phyloP scores from a whole-genome alignment of 2,113 vertebrate species.

The Orycteropus afer region DNA sequence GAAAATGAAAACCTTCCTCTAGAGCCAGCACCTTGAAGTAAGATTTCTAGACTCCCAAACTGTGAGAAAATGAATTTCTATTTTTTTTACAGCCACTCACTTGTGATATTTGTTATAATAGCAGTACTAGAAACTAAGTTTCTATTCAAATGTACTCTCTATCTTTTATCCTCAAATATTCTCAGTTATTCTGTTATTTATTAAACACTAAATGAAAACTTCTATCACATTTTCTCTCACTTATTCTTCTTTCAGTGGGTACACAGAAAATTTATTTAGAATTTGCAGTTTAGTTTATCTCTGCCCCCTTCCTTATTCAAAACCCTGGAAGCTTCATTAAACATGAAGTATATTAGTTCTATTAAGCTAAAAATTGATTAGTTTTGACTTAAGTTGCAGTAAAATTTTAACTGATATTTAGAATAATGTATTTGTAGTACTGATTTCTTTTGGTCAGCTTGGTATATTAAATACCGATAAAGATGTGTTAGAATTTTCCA shows the following conservation, averaged over 20 bases:
- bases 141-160: too few species aligned
- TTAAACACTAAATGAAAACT: not conserved
- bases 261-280: not conserved
- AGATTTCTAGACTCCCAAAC: too few species aligned
- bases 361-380: too few species aligned
- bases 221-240: not conserved
- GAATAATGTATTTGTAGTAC: not conserved
- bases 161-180: not conserved
- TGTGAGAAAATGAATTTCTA: too few species aligned
- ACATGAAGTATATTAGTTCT: not conserved
- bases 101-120: too few species aligned
- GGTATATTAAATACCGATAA: not conserved
- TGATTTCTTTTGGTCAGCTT: not conserved
- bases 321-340: not conserved
- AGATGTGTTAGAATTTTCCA: not conserved
- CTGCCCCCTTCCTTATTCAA: not conserved
- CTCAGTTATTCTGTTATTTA: not conserved
- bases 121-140: too few species aligned
- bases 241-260: not conserved
- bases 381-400: not conserved
- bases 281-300: not conserved
- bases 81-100: too few species aligned
- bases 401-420: not conserved
- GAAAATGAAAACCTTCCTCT: too few species aligned
- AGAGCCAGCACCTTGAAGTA: too few species aligned